These are phyloP conservation scores for Lates calcarifer DNA, from an alignment of 2,113 vertebrate genomes.

Conservation along the genomic window DNA sequence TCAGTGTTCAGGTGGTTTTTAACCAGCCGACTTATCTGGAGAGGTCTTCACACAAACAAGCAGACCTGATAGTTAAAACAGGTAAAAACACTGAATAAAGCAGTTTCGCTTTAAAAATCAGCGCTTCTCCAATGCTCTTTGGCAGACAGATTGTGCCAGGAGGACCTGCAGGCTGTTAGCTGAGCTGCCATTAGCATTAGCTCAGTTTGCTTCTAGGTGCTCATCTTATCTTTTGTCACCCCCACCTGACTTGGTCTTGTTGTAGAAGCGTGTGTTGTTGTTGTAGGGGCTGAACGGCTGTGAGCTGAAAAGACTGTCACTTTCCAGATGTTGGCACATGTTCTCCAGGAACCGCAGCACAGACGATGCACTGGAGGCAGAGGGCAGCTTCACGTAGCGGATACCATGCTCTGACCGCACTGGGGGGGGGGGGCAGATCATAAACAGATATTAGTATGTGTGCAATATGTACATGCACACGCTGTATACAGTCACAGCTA, in stretches of 20 bases:
- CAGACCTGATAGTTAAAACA: too few species aligned
- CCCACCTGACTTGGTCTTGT: slow-evolving; percentile 79
- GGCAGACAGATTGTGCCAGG: too few species aligned
- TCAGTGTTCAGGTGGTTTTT: too few species aligned
- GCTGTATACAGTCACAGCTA: slow-evolving; percentile 47
- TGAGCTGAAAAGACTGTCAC: slow-evolving; percentile 95
- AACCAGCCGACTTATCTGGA: too few species aligned
- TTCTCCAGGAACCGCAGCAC: slow-evolving; percentile 96
- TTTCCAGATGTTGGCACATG: slow-evolving; percentile 94
- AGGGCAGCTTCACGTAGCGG: slow-evolving; percentile 93
- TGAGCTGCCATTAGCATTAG: too few species aligned
- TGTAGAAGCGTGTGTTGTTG: slow-evolving; percentile 76
- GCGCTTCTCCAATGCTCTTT: too few species aligned
- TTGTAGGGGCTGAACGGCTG: slow-evolving; percentile 91
- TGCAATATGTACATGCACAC: slow-evolving; percentile 7
- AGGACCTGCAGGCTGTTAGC: too few species aligned
- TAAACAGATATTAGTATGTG: slow-evolving; percentile 35
- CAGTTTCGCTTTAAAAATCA: too few species aligned
- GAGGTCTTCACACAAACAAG: too few species aligned
- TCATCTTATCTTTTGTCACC: too few species aligned
- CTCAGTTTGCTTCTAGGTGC: too few species aligned
- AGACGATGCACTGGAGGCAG: slow-evolving; percentile 94
- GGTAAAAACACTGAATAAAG: too few species aligned
- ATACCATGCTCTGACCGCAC: slow-evolving; percentile 93
- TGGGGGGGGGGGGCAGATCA: slow-evolving; percentile 72